Conservation (phyloP, 1,140 invertebrate species). For the Zaprionus nigranus region DNA sequence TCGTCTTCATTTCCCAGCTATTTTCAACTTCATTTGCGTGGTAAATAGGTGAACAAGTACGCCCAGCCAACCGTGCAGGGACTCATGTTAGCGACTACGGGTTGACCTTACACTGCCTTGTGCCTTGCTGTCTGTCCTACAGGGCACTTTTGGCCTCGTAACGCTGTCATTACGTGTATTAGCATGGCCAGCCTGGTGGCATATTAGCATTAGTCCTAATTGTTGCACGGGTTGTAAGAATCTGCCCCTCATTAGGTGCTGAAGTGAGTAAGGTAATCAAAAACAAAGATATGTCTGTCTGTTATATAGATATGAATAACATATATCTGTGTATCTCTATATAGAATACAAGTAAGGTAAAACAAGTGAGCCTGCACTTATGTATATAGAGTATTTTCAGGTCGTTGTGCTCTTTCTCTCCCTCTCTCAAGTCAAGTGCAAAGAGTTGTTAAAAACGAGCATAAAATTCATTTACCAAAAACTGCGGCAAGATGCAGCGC, state of each 20-base stretch:
- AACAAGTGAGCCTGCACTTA: neutral
- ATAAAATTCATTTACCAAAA: conserved; percentile 45
- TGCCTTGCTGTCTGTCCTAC: neutral
- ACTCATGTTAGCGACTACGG: neutral
- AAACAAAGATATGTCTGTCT: neutral
- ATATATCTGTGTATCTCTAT: too few species aligned
- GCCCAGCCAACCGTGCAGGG: conserved; percentile 51
- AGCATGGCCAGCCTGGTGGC: conserved; percentile 67
- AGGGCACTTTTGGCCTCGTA: conserved; percentile 62
- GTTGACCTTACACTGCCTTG: neutral
- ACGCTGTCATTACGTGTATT: conserved; percentile 79
- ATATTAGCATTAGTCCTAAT: conserved; percentile 71
- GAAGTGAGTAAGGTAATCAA: neutral
- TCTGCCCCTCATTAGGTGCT: neutral
- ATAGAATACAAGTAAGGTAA: too few species aligned
- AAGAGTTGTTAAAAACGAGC: conserved; percentile 70
- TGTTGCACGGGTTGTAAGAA: conserved; percentile 28
- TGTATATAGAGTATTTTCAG: conserved; percentile 3
- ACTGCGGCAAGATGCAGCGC: conserved; percentile 55
- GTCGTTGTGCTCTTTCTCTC: neutral
- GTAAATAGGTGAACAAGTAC: conserved; percentile 81
- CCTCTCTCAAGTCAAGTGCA: conserved; percentile 57
- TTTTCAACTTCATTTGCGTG: conserved; percentile 83
- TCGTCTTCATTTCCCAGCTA: conserved; percentile 82
- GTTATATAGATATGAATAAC: too few species aligned